These are phyloP conservation scores for Dromiciops gliroides DNA, from an alignment of 2,113 vertebrate genomes.

Conservation along the genomic window DNA sequence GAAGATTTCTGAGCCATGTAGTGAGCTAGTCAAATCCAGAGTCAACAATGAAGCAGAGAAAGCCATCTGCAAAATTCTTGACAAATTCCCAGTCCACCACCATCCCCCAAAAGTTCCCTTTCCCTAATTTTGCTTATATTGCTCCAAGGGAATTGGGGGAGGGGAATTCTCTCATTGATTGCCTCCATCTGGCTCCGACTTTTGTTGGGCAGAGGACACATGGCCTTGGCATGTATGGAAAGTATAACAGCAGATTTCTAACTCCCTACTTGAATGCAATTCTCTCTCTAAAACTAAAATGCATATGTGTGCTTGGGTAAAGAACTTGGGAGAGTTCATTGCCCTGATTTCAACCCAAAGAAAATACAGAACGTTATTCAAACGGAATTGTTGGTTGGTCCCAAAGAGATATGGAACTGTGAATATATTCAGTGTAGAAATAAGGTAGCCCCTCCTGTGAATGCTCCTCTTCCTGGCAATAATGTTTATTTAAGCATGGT, in stretches of 20 bases:
- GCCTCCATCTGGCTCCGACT: neutral
- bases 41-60: neutral
- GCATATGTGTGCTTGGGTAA: rapidly evolving
- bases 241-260: constrained; percentile 36
- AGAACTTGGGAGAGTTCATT: neutral
- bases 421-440: constrained; percentile 45
- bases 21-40: neutral
- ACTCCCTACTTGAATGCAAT: too few species aligned
- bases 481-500: constrained; percentile 73
- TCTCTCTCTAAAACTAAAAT: constrained; percentile 23
- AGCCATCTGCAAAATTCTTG: neutral
- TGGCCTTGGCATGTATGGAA: neutral
- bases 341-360: neutral
- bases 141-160: neutral
- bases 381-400: neutral
- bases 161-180: neutral
- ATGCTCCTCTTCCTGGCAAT: constrained; percentile 48
- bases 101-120: neutral
- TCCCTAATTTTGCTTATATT: neutral
- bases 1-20: constrained; percentile 36
- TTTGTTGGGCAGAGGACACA: neutral
- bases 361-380: neutral
- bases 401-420: neutral
- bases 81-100: neutral
- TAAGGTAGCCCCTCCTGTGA: neutral